A percentile compares a stretch with the other conserved stretches of the same genome.
Evolutionary conservation across 2,888 invertebrate species (phyloP).

Genomic region (Campoletis raptor): DNA sequence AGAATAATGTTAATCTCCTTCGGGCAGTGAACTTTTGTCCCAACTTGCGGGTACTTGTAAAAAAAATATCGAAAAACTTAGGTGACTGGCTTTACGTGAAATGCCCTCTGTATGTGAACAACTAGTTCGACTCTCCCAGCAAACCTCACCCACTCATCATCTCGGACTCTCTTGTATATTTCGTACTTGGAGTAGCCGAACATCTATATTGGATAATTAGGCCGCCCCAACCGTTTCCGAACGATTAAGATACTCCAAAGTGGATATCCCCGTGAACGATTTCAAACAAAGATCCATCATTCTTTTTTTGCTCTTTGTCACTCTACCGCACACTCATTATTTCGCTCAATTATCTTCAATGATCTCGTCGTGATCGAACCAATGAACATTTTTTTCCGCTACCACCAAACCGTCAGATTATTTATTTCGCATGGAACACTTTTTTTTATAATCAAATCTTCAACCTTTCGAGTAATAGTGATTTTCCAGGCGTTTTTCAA

Average conservation of each 20-base stretch:
- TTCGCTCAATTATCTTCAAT: slow-evolving; percentile 35
- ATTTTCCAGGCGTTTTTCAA: no score
- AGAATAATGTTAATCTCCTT: no score
- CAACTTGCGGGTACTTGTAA: not conserved
- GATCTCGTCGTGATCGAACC: slow-evolving; percentile 28
- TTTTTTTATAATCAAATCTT: no score
- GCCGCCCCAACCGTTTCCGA: slow-evolving; percentile 69
- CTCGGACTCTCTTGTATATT: slow-evolving; percentile 41
- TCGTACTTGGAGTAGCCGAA: slow-evolving; percentile 51
- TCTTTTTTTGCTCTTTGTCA: slow-evolving; percentile 19
- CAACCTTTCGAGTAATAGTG: no score
- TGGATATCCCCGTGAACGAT: slow-evolving; percentile 43
- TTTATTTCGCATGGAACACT: no score
- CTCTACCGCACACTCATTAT: slow-evolving; percentile 41
- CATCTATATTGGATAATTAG: slow-evolving; percentile 74
- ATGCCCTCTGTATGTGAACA: not conserved
- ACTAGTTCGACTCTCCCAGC: slow-evolving; percentile 35
- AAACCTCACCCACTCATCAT: slow-evolving; percentile 48
- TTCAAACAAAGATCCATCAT: slow-evolving; percentile 19
- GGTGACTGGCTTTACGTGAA: not conserved
- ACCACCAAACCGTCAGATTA: no score
- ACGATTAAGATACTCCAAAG: slow-evolving; percentile 67
- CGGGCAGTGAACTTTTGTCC: not conserved
- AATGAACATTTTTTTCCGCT: not conserved
- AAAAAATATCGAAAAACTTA: not conserved